These are phyloP conservation scores for Pocillopora meandrina DNA, from an alignment of 92 coral and sea anemone species.

Conservation along the genomic window DNA sequence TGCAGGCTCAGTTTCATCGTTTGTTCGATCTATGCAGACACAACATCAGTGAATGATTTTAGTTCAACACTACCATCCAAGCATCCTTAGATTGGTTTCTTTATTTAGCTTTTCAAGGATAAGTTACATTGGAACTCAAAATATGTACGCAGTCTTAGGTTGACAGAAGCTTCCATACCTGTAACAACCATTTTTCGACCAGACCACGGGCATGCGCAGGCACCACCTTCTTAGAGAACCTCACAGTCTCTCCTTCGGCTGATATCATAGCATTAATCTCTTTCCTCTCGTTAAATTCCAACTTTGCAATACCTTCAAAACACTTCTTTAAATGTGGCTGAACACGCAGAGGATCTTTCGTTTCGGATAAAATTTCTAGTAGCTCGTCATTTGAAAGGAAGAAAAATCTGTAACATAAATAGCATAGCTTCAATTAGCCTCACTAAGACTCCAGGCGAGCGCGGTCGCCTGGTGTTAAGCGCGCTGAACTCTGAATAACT, in stretches of 20 bases:
- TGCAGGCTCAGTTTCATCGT: conserved; percentile 93
- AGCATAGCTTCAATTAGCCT: too few species aligned
- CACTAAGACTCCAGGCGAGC: too few species aligned
- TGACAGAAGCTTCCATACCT: conserved; percentile 46
- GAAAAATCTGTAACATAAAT: conserved; percentile 75
- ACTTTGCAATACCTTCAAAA: conserved; percentile 96
- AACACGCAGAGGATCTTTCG: conserved; percentile 96
- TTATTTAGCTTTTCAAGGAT: background rate
- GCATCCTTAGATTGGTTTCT: background rate
- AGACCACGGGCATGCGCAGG: conserved; percentile 93
- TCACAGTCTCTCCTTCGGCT: conserved; percentile 89
- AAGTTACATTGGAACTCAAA: too few species aligned
- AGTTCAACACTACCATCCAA: background rate
- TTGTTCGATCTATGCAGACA: conserved; percentile 73
- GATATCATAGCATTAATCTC: conserved; percentile 96
- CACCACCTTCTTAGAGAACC: conserved; percentile 75
- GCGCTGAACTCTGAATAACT: too few species aligned
- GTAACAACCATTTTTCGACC: conserved; percentile 95
- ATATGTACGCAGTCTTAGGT: background rate
- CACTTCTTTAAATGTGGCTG: conserved; percentile 99
- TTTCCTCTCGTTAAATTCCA: conserved; percentile 79
- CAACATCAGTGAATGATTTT: background rate
- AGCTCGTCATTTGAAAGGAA: conserved; percentile 95
- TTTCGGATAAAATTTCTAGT: conserved; percentile 95
- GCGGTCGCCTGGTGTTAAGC: too few species aligned